Base-by-base conservation (phyloP, 2,888 invertebrate species). In the Lasius fuliginosus region DNA sequence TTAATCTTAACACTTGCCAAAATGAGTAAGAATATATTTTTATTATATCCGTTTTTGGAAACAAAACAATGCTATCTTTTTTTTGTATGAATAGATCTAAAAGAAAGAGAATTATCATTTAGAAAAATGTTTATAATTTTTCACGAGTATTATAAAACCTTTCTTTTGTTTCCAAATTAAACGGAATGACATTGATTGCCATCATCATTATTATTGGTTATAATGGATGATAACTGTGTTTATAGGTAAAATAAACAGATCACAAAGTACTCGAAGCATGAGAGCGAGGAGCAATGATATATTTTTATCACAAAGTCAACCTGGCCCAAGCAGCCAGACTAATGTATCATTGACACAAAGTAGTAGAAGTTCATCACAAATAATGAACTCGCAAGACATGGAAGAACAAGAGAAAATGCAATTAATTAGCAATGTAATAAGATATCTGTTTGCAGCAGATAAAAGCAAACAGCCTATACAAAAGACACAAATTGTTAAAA, bases 371-470 rank as follows among this genome's bases (percentile, higher is more conserved):
- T 62, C 46, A 0, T 62, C 74, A 33, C 56, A 77, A 0, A 18
- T 15, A 3, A 46, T 46, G 36, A 46, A 5, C 9, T 33, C 53
- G 0, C 65, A 60, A 11, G 12, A 46, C 0, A 42, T 67, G 46
- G 46, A 69, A 6, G 6, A 11, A 9, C 27, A 84, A 23, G 92
- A 93, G 74, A 81, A 91, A 36, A 81, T 73, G 30, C 89, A 89
- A 23, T 81, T 92, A 27, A 85, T 90, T 18, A 88, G 87, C 18
- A 89, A 74, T 9, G 81, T 92, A 5, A 87, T 94, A n/a, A 90
- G 86, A 76, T 94, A 93, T 65, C 36, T 94, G 9, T 83, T 94
- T 1, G 53, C 79, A 0, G 85, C 88, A 5, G 90, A 91, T 76
- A 90, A 82, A 15, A 60, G 53, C 3, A 94, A 94, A 49, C 81